phyloP scores from a whole-genome alignment of 1,140 invertebrate species.

The Drosophila carrolli region DNA sequence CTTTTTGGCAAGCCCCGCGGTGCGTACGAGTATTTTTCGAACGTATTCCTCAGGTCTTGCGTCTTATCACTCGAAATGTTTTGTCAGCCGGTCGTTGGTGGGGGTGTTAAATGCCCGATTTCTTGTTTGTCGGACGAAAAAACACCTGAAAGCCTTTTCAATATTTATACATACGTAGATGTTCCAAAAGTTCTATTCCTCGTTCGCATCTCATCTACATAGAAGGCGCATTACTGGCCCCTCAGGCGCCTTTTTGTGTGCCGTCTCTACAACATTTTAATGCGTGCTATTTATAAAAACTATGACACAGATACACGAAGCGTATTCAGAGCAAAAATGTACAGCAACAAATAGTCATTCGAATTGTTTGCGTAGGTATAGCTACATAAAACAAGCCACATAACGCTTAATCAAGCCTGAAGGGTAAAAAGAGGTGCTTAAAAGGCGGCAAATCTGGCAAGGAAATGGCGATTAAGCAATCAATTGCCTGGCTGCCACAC shows the following conservation, averaged over 20 bases:
- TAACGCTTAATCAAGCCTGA: constrained; percentile 13
- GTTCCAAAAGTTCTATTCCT: constrained; percentile 21
- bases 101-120: constrained; percentile 47
- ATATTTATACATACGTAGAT: constrained; percentile 40
- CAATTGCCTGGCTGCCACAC: no score
- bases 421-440: constrained; percentile 32
- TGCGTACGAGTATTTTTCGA: constrained; percentile 35
- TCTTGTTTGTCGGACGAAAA: constrained; percentile 26
- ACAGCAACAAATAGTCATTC: constrained; percentile 63
- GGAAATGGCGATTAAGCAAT: constrained; percentile 18
- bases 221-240: constrained; percentile 69
- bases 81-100: constrained; percentile 41
- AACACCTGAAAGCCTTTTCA: constrained; percentile 68
- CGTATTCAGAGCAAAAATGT: constrained; percentile 79
- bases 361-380: constrained; percentile 20
- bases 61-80: constrained; percentile 75
- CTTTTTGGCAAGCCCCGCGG: constrained; percentile 61
- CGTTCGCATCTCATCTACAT: constrained; percentile 56
- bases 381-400: constrained; percentile 27
- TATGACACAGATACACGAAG: constrained; percentile 79
- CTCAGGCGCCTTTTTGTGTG: constrained; percentile 48
- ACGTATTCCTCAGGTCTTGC: constrained; percentile 26
- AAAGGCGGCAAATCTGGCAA: constrained; percentile 23
- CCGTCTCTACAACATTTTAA: constrained; percentile 64
- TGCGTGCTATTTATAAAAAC: constrained; percentile 81